phyloP scores from a whole-genome alignment of 2,888 invertebrate species.

The Omphaloscelis lunosa region DNA sequence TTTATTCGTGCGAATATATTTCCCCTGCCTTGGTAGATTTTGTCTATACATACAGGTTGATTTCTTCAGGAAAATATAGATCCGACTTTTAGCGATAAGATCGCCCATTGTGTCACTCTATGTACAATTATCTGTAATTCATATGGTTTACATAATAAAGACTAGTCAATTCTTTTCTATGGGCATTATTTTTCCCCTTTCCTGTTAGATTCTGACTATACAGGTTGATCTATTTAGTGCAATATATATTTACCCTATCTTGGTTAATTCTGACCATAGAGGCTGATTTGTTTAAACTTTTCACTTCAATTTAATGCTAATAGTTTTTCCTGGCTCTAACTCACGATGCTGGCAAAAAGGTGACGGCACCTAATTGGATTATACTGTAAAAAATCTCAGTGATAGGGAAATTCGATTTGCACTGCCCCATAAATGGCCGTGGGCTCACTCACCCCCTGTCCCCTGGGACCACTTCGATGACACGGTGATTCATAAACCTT shows the following conservation, averaged over 20 bases:
- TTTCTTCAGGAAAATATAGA: neutral
- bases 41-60: neutral
- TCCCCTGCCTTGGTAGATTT: neutral
- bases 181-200: no score
- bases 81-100: no score
- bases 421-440: conserved; percentile 29
- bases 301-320: neutral
- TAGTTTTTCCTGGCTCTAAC: neutral
- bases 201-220: no score
- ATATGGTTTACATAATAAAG: no score
- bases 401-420: conserved; percentile 42
- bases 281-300: neutral
- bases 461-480: conserved; percentile 24
- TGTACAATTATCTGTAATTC: no score
- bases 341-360: neutral
- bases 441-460: conserved; percentile 23
- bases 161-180: no score
- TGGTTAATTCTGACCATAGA: neutral
- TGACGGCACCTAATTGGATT: conserved; percentile 37
- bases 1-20: neutral
- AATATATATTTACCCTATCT: neutral
- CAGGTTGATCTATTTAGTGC: neutral
- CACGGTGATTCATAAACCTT: conserved; percentile 12
- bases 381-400: conserved; percentile 43
- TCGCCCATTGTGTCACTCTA: no score